A percentile compares a stretch with the other conserved stretches of the same genome.
Conservation (phyloP, 2,113 vertebrate genomes). For the Choloepus hoffmanni region DNA sequence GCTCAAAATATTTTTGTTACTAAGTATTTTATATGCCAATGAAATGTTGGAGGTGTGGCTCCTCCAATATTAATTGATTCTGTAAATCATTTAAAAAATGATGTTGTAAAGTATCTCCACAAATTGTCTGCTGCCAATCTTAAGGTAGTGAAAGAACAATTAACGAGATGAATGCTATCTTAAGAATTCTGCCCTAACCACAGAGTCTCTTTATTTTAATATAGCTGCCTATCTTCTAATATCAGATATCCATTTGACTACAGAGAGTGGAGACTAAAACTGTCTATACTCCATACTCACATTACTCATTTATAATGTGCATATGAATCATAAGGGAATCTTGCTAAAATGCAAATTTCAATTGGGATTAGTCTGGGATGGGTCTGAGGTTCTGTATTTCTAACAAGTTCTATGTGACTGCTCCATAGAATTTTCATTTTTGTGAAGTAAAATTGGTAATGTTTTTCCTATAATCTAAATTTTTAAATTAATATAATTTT, state of each 20-base stretch:
- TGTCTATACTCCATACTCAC: neutral
- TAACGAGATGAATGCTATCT: neutral
- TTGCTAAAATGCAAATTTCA: neutral
- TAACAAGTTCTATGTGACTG: neutral
- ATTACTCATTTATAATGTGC: neutral
- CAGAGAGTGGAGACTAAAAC: neutral
- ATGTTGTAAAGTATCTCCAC: neutral
- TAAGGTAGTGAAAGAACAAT: neutral
- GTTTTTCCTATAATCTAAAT: neutral
- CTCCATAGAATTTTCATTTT: neutral
- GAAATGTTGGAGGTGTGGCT: neutral
- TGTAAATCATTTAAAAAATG: neutral
- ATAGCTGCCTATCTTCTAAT: neutral
- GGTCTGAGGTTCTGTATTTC: neutral
- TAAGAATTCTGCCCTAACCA: neutral
- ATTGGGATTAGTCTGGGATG: neutral
- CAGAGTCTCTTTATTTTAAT: neutral
- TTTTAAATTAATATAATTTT: neutral
- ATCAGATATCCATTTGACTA: neutral
- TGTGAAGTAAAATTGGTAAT: neutral
- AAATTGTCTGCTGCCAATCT: neutral
- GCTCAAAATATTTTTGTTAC: neutral
- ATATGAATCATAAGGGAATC: neutral
- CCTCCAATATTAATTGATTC: neutral
- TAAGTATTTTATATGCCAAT: neutral